Conservation (phyloP, 2,113 vertebrate genomes). For the Ophthalmotilapia sp. region DNA sequence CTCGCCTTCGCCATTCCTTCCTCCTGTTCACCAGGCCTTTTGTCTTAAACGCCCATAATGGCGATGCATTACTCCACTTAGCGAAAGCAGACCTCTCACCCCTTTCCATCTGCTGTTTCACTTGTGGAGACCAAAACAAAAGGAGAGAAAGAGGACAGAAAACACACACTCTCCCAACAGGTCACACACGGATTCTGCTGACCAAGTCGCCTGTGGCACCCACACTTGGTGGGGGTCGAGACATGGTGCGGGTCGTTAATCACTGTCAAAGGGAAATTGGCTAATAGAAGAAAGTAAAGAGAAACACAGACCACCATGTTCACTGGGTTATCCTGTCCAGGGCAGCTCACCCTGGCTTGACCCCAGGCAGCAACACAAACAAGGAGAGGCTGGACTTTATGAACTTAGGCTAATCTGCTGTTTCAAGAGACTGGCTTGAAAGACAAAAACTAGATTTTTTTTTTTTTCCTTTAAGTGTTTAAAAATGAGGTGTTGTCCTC, state of each 20-base stretch:
- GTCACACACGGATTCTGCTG: conserved; percentile 55
- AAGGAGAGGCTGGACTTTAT: background rate
- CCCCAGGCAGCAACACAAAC: conserved; percentile 16
- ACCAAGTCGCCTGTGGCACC: conserved; percentile 30
- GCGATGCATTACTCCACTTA: conserved; percentile 52
- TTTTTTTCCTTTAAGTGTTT: background rate
- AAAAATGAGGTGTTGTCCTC: background rate
- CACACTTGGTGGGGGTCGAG: conserved; percentile 18
- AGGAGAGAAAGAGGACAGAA: conserved; percentile 10
- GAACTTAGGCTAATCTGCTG: background rate
- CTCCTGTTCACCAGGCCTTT: conserved; percentile 28
- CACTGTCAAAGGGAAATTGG: conserved; percentile 53
- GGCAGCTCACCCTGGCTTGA: conserved; percentile 33
- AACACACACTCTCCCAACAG: conserved; percentile 41
- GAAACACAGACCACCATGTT: conserved; percentile 54
- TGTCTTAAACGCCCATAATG: conserved; percentile 65
- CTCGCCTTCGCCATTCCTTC: background rate
- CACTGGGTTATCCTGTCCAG: conserved; percentile 22
- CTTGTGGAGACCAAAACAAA: conserved; percentile 19
- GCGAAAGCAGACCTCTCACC: conserved; percentile 44
- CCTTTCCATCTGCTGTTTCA: conserved; percentile 51
- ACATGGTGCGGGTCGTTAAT: conserved; percentile 55
- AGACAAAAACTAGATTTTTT: background rate
- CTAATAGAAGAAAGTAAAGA: conserved; percentile 29
- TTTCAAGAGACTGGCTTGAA: background rate